Evolutionary conservation across 2,888 invertebrate genomes (phyloP), one percentile per base, ranked within the genome.

Genomic region (Orthosia gothica): DNA sequence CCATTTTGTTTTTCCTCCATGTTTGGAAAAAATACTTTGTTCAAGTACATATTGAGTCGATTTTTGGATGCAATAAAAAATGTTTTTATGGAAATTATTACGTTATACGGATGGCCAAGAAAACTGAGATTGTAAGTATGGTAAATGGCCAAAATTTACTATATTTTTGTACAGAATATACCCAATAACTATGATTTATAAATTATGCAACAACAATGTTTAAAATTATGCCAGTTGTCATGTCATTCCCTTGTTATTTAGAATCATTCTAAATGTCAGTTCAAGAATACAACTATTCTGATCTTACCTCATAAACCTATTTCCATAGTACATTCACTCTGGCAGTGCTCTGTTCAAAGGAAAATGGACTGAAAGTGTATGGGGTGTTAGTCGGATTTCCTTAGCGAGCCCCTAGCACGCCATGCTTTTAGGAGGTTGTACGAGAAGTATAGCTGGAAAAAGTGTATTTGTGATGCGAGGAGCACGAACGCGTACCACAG

Each of bases 401-500:
- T 97, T 80, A 97, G 94, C 54, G 97, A 95, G 68, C 98, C 98
- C 90, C 98, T 97, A 54, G 98, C 97, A 92, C 97, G 98, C 99
- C 99, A 99, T 73, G 98, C 98, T 81, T 97, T 97, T 79, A 99
- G 97, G 82, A 99, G 97, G 92, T 98, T 98, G 96, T 97, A 98
- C 16, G 98, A 98, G 94, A 99, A 99, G 93, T 98, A 98, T 54
- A 99, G 92, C 69, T 99, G 98, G 95, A 99, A 99, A 83, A 97
- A 97, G 93, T 99, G 99, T 68, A 99, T 98, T 97, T 99, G 99
- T 57, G 98, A 97, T 11, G 98, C 99, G 16, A 98, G 95, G 62
- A 98, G 96, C 81, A 99, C 97, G 94, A 99, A 99, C 76, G 98
- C 98, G 93, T 99, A 99, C 99, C 99, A 99, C 78, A 99, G 97